Conservation (phyloP, 2,888 invertebrate species). For the Habrosyne pyritoides region DNA sequence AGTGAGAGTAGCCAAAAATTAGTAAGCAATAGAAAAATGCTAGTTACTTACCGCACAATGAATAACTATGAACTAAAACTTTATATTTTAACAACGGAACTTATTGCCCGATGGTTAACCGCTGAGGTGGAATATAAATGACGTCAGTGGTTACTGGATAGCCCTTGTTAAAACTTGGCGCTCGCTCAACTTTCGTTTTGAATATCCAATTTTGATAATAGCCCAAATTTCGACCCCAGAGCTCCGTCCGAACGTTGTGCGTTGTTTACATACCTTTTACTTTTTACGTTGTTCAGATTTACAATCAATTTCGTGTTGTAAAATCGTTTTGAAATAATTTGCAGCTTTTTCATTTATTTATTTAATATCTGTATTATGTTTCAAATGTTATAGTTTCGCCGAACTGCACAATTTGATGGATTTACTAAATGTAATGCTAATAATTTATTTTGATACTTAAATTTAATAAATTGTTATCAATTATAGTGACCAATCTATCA, state of each 20-base stretch:
- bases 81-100: slow-evolving; percentile 6
- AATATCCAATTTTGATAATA: slow-evolving; percentile 29
- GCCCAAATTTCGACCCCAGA: slow-evolving; percentile 8
- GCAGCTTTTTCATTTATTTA: no score
- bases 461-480: no score
- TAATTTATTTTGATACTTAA: no score
- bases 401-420: no score
- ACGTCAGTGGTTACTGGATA: slow-evolving; percentile 13
- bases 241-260: background rate
- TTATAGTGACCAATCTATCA: no score
- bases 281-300: background rate
- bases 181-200: slow-evolving; percentile 23
- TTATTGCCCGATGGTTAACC: slow-evolving; percentile 1
- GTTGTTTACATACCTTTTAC: background rate
- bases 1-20: no score
- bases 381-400: no score
- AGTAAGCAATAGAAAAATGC: background rate
- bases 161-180: slow-evolving; percentile 43
- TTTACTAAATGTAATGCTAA: no score
- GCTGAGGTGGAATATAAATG: slow-evolving; percentile 13
- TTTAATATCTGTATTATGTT: no score
- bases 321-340: no score
- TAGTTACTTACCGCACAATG: background rate
- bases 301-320: background rate
- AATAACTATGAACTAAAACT: background rate